Conservation (phyloP, 2,888 invertebrate genomes). For the Spisula subtruncata region DNA sequence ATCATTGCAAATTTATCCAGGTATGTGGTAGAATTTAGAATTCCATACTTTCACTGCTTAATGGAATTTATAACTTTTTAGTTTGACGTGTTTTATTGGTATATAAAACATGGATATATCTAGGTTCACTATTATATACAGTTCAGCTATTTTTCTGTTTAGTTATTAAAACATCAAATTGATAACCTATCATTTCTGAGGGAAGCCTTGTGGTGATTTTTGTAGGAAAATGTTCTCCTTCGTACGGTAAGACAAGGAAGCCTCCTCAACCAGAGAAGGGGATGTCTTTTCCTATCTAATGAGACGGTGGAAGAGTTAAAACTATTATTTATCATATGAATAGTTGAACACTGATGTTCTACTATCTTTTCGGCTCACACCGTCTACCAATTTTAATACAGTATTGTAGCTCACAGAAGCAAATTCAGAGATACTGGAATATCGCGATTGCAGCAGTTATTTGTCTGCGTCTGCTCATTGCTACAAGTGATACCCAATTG, state of each 20-base stretch:
- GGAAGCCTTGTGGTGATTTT: neutral
- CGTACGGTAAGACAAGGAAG: neutral
- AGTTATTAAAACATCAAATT: conserved; percentile 3
- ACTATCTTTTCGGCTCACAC: too few relatives aligned
- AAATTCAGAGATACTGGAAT: too few relatives aligned
- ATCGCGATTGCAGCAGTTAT: too few relatives aligned
- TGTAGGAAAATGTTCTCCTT: neutral
- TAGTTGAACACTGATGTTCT: too few relatives aligned
- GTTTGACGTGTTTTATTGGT: conserved; percentile 13
- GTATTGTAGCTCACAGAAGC: too few relatives aligned
- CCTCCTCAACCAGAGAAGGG: neutral
- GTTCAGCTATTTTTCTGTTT: neutral
- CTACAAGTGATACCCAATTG: too few relatives aligned
- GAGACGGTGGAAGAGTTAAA: too few relatives aligned
- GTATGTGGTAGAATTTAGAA: neutral
- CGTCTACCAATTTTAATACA: too few relatives aligned
- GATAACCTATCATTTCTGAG: neutral
- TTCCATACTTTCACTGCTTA: neutral
- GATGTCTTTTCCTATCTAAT: too few relatives aligned
- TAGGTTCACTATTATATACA: neutral
- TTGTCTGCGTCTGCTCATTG: too few relatives aligned
- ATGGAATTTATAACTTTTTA: neutral
- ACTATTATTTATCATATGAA: too few relatives aligned
- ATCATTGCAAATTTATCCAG: neutral
- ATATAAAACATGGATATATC: neutral